These are phyloP conservation scores for Chlorops oryzae DNA, from an alignment of 1,140 invertebrate genomes.

Conservation along the genomic window DNA sequence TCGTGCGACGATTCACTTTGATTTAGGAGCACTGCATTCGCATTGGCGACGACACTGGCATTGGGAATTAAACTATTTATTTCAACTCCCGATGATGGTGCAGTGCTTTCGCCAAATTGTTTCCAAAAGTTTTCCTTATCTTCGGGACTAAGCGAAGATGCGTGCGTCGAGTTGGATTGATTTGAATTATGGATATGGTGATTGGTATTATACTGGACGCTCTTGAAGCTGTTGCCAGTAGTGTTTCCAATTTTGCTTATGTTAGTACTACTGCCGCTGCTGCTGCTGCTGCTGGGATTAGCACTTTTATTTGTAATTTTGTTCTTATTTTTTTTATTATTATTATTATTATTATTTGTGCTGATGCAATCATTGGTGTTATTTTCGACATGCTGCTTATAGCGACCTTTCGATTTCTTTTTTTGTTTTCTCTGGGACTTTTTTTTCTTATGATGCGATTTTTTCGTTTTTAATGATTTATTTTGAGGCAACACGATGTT, in stretches of 20 bases:
- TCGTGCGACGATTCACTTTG: slow-evolving; percentile 32
- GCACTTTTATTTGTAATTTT: background rate
- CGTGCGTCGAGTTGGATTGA: slow-evolving; percentile 11
- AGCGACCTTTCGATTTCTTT: slow-evolving; percentile 35
- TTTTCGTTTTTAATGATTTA: slow-evolving; percentile 17
- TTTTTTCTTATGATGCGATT: slow-evolving; percentile 40
- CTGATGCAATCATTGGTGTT: slow-evolving; percentile 20
- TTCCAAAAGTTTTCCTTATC: slow-evolving; percentile 45
- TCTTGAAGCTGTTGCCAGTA: slow-evolving; percentile 11
- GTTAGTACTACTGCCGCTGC: slow-evolving; percentile 4
- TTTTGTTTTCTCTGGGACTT: slow-evolving; percentile 44
- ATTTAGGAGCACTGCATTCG: too few species aligned
- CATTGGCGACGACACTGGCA: slow-evolving; percentile 38
- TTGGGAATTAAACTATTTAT: slow-evolving; percentile 34
- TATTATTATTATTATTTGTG: slow-evolving; percentile 3
- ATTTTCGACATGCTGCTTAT: slow-evolving; percentile 34
- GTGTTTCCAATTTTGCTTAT: slow-evolving; percentile 22
- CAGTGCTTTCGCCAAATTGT: too few species aligned
- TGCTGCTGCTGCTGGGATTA: slow-evolving; percentile 6
- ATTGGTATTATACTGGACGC: background rate
- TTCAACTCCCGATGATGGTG: too few species aligned
- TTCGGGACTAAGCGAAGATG: slow-evolving; percentile 36
- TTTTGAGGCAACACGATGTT: too few species aligned
- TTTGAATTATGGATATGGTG: background rate
- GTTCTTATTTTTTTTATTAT: slow-evolving; percentile 17